These are phyloP conservation scores for Onychorhynchus coronatus DNA, from an alignment of 2,113 vertebrate genomes.

Conservation along the genomic window DNA sequence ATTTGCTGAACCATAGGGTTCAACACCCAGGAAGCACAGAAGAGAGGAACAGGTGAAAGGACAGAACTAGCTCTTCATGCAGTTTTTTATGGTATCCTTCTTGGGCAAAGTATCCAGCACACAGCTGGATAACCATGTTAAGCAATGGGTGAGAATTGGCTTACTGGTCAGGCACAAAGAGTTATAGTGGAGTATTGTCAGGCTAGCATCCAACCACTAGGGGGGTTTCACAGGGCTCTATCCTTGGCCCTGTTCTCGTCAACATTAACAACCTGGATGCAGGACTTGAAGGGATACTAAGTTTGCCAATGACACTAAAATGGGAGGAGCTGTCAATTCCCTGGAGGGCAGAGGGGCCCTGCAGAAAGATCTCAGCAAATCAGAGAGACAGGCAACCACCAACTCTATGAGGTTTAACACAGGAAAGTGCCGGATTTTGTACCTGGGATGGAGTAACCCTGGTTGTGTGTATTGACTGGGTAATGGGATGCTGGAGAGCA, in stretches of 20 bases:
- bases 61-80: background rate
- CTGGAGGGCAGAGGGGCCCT: background rate
- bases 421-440: background rate
- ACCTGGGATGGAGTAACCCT: background rate
- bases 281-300: background rate
- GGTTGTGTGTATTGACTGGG: background rate
- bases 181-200: background rate
- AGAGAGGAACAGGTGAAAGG: background rate
- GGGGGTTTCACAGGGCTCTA: background rate
- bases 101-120: background rate
- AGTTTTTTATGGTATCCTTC: background rate
- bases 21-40: background rate
- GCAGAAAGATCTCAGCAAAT: too few species aligned
- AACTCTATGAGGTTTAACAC: fast-evolving
- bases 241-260: fast-evolving
- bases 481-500: background rate
- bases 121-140: background rate
- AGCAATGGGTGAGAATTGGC: background rate
- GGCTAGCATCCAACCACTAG: background rate
- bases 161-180: background rate
- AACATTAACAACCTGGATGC: background rate
- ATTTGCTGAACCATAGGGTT: fast-evolving
- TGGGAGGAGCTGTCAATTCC: background rate
- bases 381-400: background rate
- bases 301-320: background rate